Percentiles rank a stretch among this genome's conserved stretches.
These are phyloP conservation scores for Betta splendens DNA, from an alignment of 2,797 vertebrate species.

Conservation along the genomic window DNA sequence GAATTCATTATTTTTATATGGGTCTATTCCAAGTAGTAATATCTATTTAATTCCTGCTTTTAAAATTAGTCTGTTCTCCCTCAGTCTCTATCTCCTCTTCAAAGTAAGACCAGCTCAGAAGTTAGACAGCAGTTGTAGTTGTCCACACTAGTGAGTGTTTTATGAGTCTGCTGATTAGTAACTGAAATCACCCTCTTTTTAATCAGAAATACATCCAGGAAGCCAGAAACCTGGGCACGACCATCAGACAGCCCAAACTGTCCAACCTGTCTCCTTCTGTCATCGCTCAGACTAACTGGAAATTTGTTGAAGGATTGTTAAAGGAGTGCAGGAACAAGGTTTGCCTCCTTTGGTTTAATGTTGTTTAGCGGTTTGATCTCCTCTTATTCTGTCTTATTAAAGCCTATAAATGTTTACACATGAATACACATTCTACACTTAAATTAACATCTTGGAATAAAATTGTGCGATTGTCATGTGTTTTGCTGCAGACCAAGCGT, in stretches of 20 bases:
- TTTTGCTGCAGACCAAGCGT: constrained; percentile 88
- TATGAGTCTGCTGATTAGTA: constrained; percentile 5
- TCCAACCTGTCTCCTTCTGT: constrained; percentile 98
- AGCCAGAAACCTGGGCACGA: constrained; percentile 94
- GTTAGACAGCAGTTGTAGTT: constrained; percentile 2
- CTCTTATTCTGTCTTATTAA: not conserved
- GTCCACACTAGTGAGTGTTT: constrained; percentile 6
- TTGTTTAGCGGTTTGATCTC: not conserved
- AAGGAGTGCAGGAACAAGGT: constrained; percentile 99
- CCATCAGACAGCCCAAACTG: constrained; percentile 95
- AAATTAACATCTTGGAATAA: not conserved
- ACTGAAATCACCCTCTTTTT: constrained; percentile 31
- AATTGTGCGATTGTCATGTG: not conserved
- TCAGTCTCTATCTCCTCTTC: too few species aligned
- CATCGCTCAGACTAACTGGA: constrained; percentile 99
- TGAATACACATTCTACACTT: not conserved
- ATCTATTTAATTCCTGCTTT: too few species aligned
- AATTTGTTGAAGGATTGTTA: constrained; percentile 96
- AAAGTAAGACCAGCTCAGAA: not conserved
- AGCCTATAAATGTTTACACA: not conserved
- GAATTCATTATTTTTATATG: too few species aligned
- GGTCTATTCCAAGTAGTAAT: too few species aligned
- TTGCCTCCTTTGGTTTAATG: constrained; percentile 15
- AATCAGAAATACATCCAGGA: constrained; percentile 98
- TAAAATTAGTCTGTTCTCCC: too few species aligned